Percentiles rank a stretch among this genome's conserved stretches.
Conservation (phyloP, 1,140 invertebrate genomes). For the Drosophila ananassae region DNA sequence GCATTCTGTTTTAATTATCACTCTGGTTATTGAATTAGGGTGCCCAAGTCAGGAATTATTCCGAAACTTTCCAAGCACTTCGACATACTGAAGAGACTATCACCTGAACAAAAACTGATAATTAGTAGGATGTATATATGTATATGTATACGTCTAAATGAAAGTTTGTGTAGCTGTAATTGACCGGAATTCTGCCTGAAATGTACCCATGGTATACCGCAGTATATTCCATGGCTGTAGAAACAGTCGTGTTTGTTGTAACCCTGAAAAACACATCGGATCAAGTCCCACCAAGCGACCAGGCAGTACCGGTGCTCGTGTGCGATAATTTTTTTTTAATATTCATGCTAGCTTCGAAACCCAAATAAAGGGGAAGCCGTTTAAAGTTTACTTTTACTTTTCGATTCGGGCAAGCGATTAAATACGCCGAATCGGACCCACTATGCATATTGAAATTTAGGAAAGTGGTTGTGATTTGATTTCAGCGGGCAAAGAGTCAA, state of each 20-base stretch:
- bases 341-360: slow-evolving; percentile 16
- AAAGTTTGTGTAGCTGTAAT: slow-evolving; percentile 32
- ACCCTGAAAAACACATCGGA: slow-evolving; percentile 33
- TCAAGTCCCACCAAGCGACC: slow-evolving; percentile 4
- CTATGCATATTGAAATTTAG: slow-evolving; percentile 3
- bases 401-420: slow-evolving; percentile 5
- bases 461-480: slow-evolving; percentile 25
- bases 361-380: slow-evolving; percentile 43
- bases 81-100: slow-evolving; percentile 8
- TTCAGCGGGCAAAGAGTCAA: slow-evolving; percentile 37
- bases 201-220: background rate
- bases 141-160: slow-evolving; percentile 24
- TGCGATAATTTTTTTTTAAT: slow-evolving; percentile 19
- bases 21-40: slow-evolving; percentile 36
- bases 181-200: background rate
- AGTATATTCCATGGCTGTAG: background rate
- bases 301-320: background rate
- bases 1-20: slow-evolving; percentile 69
- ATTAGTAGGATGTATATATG: slow-evolving; percentile 35
- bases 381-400: slow-evolving; percentile 56
- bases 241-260: slow-evolving; percentile 4
- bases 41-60: slow-evolving; percentile 15
- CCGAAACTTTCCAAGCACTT: slow-evolving; percentile 40
- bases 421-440: background rate
- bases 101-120: slow-evolving; percentile 27